Conservation (phyloP, 2,888 invertebrate genomes). For the Octonoba sinensis region DNA sequence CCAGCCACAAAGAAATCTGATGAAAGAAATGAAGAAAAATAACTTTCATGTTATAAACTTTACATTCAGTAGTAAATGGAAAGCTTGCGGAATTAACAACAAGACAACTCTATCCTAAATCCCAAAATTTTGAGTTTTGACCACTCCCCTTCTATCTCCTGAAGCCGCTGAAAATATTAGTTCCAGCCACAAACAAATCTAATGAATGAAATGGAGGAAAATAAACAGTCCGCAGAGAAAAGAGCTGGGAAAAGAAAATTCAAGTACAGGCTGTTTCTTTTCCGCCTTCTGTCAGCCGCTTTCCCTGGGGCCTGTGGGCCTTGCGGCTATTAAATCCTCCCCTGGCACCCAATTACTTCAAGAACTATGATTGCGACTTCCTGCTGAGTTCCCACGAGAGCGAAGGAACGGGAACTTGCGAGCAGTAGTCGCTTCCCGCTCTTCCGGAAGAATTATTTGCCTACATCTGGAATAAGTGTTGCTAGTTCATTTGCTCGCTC, state of each 20-base stretch:
- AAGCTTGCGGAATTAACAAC: too few relatives aligned
- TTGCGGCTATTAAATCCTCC: slow-evolving; percentile 25
- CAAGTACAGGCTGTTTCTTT: slow-evolving; percentile 38
- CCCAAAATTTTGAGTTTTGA: too few relatives aligned
- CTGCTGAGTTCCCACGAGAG: slow-evolving; percentile 30
- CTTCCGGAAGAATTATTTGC: slow-evolving; percentile 36
- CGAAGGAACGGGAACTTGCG: slow-evolving; percentile 30
- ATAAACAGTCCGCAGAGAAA: slow-evolving; percentile 37
- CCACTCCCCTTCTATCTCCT: too few relatives aligned
- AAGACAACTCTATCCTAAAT: too few relatives aligned
- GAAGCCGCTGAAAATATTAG: too few relatives aligned
- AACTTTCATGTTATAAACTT: too few relatives aligned
- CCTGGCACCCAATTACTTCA: slow-evolving; percentile 37
- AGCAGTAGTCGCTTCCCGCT: slow-evolving; percentile 1
- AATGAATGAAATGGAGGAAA: neutral
- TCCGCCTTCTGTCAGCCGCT: slow-evolving; percentile 4
- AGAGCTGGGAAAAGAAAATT: slow-evolving; percentile 56
- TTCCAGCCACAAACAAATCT: too few relatives aligned
- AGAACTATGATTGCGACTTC: slow-evolving; percentile 57
- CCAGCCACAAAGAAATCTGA: too few relatives aligned
- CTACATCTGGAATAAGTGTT: neutral
- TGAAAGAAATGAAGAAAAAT: neutral
- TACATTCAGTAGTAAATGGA: too few relatives aligned
- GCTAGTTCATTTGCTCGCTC: too few relatives aligned
- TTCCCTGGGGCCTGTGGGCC: slow-evolving; percentile 2